Conservation (phyloP, 2,797 vertebrate species). For the Darevskia mixta region DNA sequence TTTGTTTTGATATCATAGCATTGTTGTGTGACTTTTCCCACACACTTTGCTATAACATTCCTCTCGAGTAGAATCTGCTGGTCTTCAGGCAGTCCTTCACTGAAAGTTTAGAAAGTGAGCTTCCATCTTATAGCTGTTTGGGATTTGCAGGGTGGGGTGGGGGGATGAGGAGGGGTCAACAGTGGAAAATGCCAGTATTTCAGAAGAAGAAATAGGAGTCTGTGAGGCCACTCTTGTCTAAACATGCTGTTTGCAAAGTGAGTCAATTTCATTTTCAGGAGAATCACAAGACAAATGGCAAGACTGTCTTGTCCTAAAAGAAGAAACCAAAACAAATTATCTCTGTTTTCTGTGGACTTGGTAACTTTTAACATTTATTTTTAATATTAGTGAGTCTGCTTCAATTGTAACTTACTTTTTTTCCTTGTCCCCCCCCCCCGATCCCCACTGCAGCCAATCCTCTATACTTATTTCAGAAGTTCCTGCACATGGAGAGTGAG, state of each 20-base stretch:
- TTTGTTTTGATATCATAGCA: not conserved
- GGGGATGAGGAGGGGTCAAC: not conserved
- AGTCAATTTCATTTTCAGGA: conserved; percentile 4
- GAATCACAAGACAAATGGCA: not conserved
- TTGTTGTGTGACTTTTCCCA: not conserved
- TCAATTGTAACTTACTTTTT: conserved; percentile 20
- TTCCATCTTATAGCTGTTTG: not conserved
- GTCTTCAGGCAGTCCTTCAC: not conserved
- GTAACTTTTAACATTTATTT: not conserved
- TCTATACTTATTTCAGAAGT: conserved; percentile 96
- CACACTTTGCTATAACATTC: not conserved
- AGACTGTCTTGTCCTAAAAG: not conserved
- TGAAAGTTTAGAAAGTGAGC: not conserved
- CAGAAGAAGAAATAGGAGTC: conserved; percentile 15
- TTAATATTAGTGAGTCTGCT: not conserved
- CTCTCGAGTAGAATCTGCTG: not conserved
- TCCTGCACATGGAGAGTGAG: conserved; percentile 98
- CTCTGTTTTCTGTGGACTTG: not conserved
- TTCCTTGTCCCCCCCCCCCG: not conserved
- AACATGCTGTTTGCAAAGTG: not conserved
- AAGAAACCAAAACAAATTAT: not conserved
- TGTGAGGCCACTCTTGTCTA: conserved; percentile 17
- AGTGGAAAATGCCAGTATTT: not conserved
- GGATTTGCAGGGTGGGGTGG: conserved; percentile 19
- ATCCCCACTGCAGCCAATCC: conserved; percentile 85